Evolutionary conservation across 2,888 invertebrate genomes (phyloP).

Genomic region (Rhingia campestris): DNA sequence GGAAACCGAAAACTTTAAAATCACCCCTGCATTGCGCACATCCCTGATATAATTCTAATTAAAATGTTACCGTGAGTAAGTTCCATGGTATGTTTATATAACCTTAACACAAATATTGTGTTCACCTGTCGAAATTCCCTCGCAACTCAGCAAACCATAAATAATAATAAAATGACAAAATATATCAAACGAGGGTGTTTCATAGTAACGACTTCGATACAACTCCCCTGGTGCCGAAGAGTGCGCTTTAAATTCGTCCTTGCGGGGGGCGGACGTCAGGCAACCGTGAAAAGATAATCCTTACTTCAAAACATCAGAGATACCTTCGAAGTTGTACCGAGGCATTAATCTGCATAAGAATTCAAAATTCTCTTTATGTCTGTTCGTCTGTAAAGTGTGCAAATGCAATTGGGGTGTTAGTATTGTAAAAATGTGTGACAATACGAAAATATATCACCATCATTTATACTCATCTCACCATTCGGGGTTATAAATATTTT

Average conservation of each 20-base stretch:
- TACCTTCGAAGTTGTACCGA: conserved; percentile 22
- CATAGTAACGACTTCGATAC: conserved; percentile 5
- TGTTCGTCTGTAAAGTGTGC: conserved; percentile 10
- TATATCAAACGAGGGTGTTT: not conserved
- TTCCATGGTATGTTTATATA: too few species aligned
- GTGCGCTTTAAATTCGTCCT: conserved; percentile 15
- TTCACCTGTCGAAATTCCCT: conserved; percentile 69
- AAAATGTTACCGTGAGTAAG: too few species aligned
- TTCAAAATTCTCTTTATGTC: conserved; percentile 51
- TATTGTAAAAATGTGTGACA: conserved; percentile 36
- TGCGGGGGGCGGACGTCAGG: conserved; percentile 13
- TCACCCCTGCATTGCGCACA: too few species aligned
- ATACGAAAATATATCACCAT: conserved; percentile 20
- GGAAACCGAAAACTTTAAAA: too few species aligned
- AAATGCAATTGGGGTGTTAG: conserved; percentile 23
- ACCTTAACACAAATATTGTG: conserved; percentile 38
- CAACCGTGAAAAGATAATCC: conserved; percentile 68
- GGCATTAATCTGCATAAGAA: conserved; percentile 66
- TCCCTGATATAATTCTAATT: too few species aligned
- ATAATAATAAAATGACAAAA: conserved; percentile 25
- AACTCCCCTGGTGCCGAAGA: conserved; percentile 1
- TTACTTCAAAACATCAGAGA: conserved; percentile 37
- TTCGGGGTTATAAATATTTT: conserved; percentile 23
- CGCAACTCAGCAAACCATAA: conserved; percentile 53
- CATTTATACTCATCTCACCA: conserved; percentile 33